phyloP scores from a whole-genome alignment of 1,140 invertebrate species.

The Drosophila punjabiensis region DNA sequence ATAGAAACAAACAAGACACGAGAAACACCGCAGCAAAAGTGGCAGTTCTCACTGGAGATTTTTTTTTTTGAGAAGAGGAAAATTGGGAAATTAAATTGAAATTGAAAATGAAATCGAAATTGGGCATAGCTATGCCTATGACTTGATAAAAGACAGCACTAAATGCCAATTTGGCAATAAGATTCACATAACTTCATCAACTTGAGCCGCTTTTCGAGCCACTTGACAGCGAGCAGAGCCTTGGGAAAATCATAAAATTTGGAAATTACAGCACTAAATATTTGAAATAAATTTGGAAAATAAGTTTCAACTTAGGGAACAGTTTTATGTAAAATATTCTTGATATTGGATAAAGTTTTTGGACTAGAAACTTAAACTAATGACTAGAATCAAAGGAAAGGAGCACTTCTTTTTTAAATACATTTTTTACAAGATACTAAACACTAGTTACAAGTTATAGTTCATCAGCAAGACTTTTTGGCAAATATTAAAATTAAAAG shows the following conservation, averaged over 20 bases:
- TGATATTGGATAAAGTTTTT: not conserved
- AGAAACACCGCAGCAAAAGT: constrained; percentile 21
- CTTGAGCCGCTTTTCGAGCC: constrained; percentile 8
- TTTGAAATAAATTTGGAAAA: not conserved
- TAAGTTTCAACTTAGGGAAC: not conserved
- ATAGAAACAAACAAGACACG: constrained; percentile 6
- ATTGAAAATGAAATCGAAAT: constrained; percentile 1
- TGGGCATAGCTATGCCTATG: not conserved
- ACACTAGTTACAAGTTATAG: no score
- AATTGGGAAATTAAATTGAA: constrained; percentile 37
- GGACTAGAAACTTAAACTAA: no score
- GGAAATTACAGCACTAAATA: not conserved
- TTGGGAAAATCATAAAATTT: not conserved
- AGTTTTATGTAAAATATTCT: no score
- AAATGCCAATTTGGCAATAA: constrained; percentile 27
- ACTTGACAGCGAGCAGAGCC: not conserved
- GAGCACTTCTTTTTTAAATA: no score
- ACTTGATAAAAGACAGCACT: constrained; percentile 9
- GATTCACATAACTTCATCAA: constrained; percentile 17
- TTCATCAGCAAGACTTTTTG: no score
- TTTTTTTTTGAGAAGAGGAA: not conserved
- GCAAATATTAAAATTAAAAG: no score
- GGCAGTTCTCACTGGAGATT: constrained; percentile 9
- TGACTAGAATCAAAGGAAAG: no score
- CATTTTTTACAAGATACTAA: no score